A percentile compares a stretch with the other conserved stretches of the same genome.
Conservation (phyloP, 2,888 invertebrate species). For the Leucoptera coffeella region DNA sequence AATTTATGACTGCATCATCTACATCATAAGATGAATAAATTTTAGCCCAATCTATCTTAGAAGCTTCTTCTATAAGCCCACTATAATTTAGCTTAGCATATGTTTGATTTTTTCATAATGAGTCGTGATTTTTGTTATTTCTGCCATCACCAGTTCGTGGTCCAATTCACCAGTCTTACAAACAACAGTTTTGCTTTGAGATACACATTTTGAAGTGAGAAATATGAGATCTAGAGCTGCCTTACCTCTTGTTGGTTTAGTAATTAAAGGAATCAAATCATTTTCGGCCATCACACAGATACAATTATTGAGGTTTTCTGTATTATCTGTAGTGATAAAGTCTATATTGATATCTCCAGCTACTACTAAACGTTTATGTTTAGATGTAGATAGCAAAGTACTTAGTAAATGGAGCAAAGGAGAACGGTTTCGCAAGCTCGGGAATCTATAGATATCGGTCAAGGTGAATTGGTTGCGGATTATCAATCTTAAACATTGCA, state of each 20-base stretch:
- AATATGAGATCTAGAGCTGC: conserved; percentile 7
- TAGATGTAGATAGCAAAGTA: neutral
- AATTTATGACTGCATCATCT: too few species aligned
- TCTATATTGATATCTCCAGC: conserved; percentile 8
- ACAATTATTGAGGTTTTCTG: conserved; percentile 1
- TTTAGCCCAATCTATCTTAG: too few species aligned
- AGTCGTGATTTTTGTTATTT: too few species aligned
- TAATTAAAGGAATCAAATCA: conserved; percentile 4
- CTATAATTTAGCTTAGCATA: too few species aligned
- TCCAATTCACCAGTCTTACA: too few species aligned
- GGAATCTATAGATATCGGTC: conserved; percentile 6
- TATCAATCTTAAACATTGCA: conserved; percentile 5
- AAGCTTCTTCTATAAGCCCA: too few species aligned
- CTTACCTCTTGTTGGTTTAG: conserved; percentile 4
- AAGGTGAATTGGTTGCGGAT: conserved; percentile 1
- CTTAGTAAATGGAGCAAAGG: conserved; percentile 5
- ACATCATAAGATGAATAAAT: too few species aligned
- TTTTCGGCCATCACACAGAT: conserved; percentile 5
- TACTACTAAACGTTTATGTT: conserved; percentile 2
- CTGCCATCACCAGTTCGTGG: too few species aligned
- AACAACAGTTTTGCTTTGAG: too few species aligned
- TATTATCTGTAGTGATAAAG: neutral
- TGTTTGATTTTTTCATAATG: too few species aligned
- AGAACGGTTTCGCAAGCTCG: conserved; percentile 4
- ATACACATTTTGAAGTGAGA: too few species aligned